phyloP scores from a whole-genome alignment of 2,888 invertebrate genomes.

The Phortica magna region DNA sequence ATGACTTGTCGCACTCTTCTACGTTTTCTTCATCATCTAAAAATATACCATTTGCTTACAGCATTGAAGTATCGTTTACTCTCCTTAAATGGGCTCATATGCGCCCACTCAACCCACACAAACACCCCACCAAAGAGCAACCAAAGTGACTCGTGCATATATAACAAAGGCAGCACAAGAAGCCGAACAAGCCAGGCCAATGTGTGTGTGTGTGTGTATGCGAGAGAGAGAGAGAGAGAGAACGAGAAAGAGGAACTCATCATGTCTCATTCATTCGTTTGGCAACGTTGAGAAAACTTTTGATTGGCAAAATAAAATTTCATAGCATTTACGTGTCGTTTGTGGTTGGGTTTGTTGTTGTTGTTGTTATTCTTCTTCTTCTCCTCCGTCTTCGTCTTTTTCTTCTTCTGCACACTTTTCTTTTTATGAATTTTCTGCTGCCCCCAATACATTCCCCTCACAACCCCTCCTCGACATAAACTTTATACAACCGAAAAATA shows the following conservation, averaged over 20 bases:
- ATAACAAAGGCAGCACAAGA: neutral
- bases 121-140: neutral
- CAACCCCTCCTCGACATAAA: too few species aligned
- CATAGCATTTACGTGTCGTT: neutral
- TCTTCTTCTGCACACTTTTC: too few species aligned
- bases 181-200: too few species aligned
- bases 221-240: neutral
- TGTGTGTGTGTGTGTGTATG: neutral
- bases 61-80: neutral
- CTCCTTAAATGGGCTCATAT: neutral
- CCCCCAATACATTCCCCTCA: too few species aligned
- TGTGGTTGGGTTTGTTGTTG: neutral
- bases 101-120: neutral
- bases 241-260: neutral
- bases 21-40: too few species aligned
- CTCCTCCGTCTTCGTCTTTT: too few species aligned
- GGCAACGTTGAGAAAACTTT: conserved; percentile 59
- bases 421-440: too few species aligned
- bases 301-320: conserved; percentile 65
- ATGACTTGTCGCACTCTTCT: too few species aligned
- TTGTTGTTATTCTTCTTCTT: conserved; percentile 11
- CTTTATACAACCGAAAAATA: too few species aligned
- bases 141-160: neutral
- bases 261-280: conserved; percentile 48
- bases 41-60: neutral